A percentile compares a stretch with the other conserved stretches of the same genome.
Conservation (phyloP, 2,888 invertebrate species). For the Hipparchia semele region DNA sequence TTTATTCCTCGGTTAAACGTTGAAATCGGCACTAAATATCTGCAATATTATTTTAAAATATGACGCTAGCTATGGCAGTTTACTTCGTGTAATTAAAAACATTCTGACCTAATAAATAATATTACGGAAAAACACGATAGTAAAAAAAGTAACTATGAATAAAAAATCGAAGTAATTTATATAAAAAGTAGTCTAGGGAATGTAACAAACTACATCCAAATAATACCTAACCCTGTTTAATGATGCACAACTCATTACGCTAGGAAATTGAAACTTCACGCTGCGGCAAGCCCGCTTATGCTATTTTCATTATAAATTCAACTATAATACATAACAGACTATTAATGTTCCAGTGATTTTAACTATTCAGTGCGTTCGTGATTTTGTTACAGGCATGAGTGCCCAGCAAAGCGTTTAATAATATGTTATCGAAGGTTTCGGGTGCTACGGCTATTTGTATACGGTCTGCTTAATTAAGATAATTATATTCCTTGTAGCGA, state of each 20-base stretch:
- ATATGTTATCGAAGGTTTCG: too few species aligned
- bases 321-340: conserved; percentile 22
- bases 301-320: conserved; percentile 28
- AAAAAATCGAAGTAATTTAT: neutral
- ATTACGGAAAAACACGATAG: too few species aligned
- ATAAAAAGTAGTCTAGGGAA: neutral
- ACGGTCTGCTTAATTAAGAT: too few species aligned
- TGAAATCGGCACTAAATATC: too few species aligned
- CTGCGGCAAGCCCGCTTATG: conserved; percentile 24
- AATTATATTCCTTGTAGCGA: too few species aligned
- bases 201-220: conserved; percentile 15
- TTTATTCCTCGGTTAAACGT: too few species aligned
- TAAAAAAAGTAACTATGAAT: neutral
- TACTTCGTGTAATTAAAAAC: too few species aligned
- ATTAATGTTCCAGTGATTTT: conserved; percentile 22
- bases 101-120: too few species aligned
- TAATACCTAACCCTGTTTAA: conserved; percentile 25
- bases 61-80: too few species aligned
- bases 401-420: too few species aligned
- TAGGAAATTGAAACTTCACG: conserved; percentile 33
- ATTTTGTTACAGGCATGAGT: neutral
- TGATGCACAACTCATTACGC: conserved; percentile 32
- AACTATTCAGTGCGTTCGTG: conserved; percentile 13
- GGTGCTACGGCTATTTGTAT: too few species aligned
- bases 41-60: too few species aligned